Evolutionary conservation across 2,113 vertebrate species (phyloP), one percentile per base, ranked within the genome.

Genomic region (Alosa alosa): DNA sequence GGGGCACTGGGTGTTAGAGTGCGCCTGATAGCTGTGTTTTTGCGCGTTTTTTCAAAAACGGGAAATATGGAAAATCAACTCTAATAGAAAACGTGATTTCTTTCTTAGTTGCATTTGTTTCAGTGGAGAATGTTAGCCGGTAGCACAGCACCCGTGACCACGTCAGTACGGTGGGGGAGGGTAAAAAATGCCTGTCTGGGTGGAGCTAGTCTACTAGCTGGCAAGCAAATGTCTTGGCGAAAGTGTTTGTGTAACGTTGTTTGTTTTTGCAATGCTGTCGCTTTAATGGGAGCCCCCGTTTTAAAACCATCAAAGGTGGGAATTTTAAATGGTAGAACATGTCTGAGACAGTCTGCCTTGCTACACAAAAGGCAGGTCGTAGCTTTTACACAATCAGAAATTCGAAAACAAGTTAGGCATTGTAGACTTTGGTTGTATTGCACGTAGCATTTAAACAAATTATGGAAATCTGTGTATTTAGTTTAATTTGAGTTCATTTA

Each of bases 121-220:
- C 39, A 36, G 52, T 84, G 18, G 84, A 57, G 49, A 45, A 13
- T 31, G 31, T 25, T 81, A 85, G 81, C 50, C 86, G 81, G 86
- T 55, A 84, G 81, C 81, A 57, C 22, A 50, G 64, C 60, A 78
- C 50, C 81, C 36, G 84, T 88, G 86, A 87, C 86, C 85, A 90
- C 91, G 88, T 90, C 89, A 90, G 86, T 86, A 82, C 83, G 85
- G 87, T 91, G 91, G 91, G 88, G 91, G 87, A 90, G 87, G 90
- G 90, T 78, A 82, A 52, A 72, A 83, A 25, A 64, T 84, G 55
- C 31, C 81, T 84, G 55, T 41, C 82, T 84, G 88, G 90, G 90
- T 85, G 89, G 86, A 85, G 84, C 83, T 55, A 87, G 52, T 45
- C 52, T 45, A 46, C 36, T 72, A 46, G 68, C 72, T 83, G 57